Conservation (phyloP, 2,888 invertebrate species). For the Ichneumoninae sp. region DNA sequence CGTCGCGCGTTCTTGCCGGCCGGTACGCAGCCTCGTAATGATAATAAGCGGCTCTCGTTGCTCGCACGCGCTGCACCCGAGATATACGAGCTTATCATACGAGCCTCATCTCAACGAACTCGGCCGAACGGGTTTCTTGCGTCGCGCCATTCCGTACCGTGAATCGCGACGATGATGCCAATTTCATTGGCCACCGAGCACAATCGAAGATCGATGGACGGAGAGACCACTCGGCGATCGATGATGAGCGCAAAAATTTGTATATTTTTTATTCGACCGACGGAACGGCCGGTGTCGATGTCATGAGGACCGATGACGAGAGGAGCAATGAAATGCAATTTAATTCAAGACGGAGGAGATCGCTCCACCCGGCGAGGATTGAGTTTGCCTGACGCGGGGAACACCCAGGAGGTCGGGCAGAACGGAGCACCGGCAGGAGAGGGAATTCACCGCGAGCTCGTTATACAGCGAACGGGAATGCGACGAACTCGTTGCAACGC, state of each 20-base stretch:
- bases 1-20: constrained; percentile 44
- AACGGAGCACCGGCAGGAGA: constrained; percentile 31
- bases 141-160: background rate
- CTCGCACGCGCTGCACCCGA: constrained; percentile 25
- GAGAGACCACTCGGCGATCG: background rate
- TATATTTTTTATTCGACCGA: constrained; percentile 8
- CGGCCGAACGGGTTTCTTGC: constrained; percentile 7
- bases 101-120: background rate
- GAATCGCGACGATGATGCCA: background rate
- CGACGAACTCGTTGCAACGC: constrained; percentile 70
- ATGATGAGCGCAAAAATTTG: constrained; percentile 32
- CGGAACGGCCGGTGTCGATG: constrained; percentile 36
- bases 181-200: background rate
- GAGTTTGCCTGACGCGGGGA: constrained; percentile 77
- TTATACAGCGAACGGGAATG: constrained; percentile 79
- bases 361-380: constrained; percentile 74
- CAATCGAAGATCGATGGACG: background rate
- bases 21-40: constrained; percentile 31
- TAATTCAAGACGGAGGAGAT: constrained; percentile 75
- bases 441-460: constrained; percentile 71
- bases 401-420: constrained; percentile 76
- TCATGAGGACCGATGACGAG: constrained; percentile 32
- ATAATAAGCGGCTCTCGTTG: constrained; percentile 44
- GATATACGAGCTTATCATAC: constrained; percentile 4
- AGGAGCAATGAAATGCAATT: constrained; percentile 76